These are phyloP conservation scores for Cephalopholis sonnerati DNA, from an alignment of 2,113 vertebrate species.

Conservation along the genomic window DNA sequence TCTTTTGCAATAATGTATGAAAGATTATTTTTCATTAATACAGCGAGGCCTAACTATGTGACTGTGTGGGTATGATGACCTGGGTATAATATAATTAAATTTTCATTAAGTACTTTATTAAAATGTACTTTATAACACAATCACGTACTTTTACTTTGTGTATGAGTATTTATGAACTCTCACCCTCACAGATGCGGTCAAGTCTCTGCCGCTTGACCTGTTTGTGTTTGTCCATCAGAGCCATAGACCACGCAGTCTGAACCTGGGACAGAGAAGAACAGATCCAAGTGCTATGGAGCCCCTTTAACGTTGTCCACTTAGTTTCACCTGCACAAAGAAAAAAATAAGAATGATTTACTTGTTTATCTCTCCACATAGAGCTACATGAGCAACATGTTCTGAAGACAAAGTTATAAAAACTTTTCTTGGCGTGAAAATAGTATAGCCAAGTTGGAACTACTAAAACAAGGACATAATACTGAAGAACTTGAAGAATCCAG, in stretches of 20 bases:
- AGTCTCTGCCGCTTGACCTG: conserved; percentile 92
- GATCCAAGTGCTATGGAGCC: conserved; percentile 56
- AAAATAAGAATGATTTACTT: background rate
- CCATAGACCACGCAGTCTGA: conserved; percentile 82
- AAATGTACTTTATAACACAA: background rate
- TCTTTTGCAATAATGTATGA: background rate
- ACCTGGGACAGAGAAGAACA: conserved; percentile 76
- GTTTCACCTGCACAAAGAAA: conserved; percentile 57
- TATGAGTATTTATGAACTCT: conserved; percentile 46
- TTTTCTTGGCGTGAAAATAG: background rate
- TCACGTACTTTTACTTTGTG: background rate
- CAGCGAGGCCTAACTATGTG: background rate
- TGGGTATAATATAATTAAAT: background rate
- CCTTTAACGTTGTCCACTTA: conserved; percentile 51
- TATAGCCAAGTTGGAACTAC: background rate
- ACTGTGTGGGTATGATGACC: too few relatives aligned
- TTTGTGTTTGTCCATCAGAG: conserved; percentile 94
- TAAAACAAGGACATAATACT: background rate
- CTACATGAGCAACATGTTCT: background rate
- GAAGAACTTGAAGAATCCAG: background rate
- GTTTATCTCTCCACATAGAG: background rate
- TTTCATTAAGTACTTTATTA: background rate
- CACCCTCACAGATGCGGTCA: conserved; percentile 90
- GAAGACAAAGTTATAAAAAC: background rate
- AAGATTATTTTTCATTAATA: background rate